phyloP scores from a whole-genome alignment of 2,888 invertebrate genomes.

The Tenthredo scrophulariae region DNA sequence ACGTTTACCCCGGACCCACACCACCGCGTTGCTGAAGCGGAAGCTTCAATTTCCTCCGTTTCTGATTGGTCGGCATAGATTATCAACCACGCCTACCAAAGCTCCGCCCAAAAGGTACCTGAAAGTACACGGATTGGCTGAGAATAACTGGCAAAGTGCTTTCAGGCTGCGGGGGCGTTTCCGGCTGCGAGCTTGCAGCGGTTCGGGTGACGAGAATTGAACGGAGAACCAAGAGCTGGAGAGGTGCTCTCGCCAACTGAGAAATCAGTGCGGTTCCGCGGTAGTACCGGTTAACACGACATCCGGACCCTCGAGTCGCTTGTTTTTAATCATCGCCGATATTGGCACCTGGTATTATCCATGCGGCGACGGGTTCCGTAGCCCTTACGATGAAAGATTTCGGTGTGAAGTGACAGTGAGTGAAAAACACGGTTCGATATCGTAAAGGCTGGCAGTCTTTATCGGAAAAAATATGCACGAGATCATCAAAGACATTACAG shows the following conservation, averaged over 20 bases:
- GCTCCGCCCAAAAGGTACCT: constrained; percentile 65
- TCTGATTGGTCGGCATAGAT: constrained; percentile 64
- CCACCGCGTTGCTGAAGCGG: constrained; percentile 52
- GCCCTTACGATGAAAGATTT: background rate
- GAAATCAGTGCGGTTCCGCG: constrained; percentile 78
- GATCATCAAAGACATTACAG: background rate
- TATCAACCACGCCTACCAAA: constrained; percentile 66
- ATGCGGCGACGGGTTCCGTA: constrained; percentile 25
- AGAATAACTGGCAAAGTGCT: constrained; percentile 66
- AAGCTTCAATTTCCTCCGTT: constrained; percentile 57
- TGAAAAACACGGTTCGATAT: constrained; percentile 26
- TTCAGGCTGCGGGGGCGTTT: constrained; percentile 73
- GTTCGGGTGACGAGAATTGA: constrained; percentile 60
- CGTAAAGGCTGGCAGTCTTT: background rate
- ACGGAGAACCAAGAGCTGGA: constrained; percentile 45
- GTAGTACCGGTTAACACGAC: constrained; percentile 74
- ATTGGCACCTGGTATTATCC: background rate
- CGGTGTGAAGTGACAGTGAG: constrained; percentile 51
- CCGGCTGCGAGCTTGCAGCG: constrained; percentile 61
- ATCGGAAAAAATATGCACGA: background rate
- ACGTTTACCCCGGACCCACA: constrained; percentile 68
- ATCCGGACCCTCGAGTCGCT: constrained; percentile 49
- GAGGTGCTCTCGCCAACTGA: constrained; percentile 65
- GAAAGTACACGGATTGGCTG: constrained; percentile 69
- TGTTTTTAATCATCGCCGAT: background rate